These are phyloP conservation scores for Hyles lineata DNA, from an alignment of 2,888 invertebrate species.

Conservation along the genomic window DNA sequence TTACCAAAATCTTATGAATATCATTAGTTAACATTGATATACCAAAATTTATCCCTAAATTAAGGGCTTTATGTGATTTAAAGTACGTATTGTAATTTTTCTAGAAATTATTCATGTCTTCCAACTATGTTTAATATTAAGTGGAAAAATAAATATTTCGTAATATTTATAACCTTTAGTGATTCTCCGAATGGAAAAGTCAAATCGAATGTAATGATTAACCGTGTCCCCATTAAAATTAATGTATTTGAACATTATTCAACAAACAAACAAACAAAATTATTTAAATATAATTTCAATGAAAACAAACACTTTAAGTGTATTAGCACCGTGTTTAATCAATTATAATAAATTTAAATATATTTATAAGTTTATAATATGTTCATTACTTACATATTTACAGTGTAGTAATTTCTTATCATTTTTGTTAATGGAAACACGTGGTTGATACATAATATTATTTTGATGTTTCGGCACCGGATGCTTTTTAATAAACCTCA, in stretches of 20 bases:
- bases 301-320: background rate
- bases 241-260: background rate
- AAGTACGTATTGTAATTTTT: background rate
- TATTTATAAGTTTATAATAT: background rate
- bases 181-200: background rate
- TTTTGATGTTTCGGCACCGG: no score
- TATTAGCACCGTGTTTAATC: background rate
- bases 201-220: no score
- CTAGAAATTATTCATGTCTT: background rate
- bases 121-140: background rate
- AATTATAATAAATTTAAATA: conserved; percentile 6
- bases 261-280: no score
- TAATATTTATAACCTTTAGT: background rate
- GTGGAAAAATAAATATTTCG: conserved; percentile 12
- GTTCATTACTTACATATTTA: background rate
- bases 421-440: no score
- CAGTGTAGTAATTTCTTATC: background rate
- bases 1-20: no score
- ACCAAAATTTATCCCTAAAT: no score
- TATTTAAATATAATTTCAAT: background rate
- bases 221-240: background rate
- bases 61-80: no score
- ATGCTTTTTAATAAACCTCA: no score
- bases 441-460: no score
- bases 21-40: no score